phyloP scores from a whole-genome alignment of 2,113 vertebrate species.

The Nerophis ophidion region DNA sequence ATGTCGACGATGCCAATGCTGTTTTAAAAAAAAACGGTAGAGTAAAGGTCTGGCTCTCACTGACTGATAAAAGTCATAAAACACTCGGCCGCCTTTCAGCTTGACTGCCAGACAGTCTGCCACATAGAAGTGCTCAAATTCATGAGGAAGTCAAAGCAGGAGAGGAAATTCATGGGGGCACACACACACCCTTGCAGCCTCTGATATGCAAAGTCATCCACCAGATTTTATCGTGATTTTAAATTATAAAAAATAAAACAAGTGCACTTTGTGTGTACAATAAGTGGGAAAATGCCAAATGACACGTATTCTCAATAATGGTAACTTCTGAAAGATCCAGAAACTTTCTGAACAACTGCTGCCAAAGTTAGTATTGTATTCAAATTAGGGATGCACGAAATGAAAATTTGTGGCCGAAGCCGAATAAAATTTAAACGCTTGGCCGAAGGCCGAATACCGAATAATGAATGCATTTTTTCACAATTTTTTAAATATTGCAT shows the following conservation, averaged over 20 bases:
- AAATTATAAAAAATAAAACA: no score
- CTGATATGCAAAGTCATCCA: not conserved
- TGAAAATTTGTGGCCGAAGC: no score
- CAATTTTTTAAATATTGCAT: no score
- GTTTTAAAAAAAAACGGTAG: constrained; percentile 35
- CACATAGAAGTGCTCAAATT: constrained; percentile 54
- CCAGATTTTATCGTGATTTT: not conserved
- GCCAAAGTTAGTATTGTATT: no score
- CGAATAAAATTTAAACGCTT: no score
- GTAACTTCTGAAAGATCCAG: no score
- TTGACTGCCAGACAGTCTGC: constrained; percentile 55
- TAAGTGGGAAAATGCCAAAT: not conserved
- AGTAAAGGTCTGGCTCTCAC: constrained; percentile 27
- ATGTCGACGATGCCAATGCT: constrained; percentile 10
- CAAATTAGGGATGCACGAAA: no score
- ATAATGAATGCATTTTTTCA: no score
- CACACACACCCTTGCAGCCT: constrained; percentile 23
- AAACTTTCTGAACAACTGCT: no score
- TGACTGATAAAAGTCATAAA: constrained; percentile 26
- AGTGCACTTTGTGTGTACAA: no score
- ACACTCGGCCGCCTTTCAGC: constrained; percentile 48
- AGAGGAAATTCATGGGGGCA: constrained; percentile 33
- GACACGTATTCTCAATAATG: no score
- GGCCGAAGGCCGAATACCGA: no score
- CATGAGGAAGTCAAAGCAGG: constrained; percentile 48